phyloP scores from a whole-genome alignment of 1,140 invertebrate species.

The Aplysia californica region DNA sequence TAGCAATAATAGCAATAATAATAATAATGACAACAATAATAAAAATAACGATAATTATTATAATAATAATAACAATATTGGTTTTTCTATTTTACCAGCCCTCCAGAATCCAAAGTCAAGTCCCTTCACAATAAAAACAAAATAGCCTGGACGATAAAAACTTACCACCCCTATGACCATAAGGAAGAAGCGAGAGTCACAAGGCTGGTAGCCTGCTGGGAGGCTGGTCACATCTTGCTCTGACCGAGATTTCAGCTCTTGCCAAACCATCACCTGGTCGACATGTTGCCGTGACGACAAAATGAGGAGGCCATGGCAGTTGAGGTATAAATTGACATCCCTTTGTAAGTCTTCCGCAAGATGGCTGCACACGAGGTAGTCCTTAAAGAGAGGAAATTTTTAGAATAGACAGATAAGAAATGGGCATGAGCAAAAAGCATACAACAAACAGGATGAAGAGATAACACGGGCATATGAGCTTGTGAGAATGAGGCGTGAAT shows the following conservation, averaged over 20 bases:
- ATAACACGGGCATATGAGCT: background rate
- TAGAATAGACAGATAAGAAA: no score
- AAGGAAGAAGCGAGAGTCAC: constrained; percentile 60
- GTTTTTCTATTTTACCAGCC: no score
- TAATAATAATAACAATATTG: no score
- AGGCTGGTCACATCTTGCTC: constrained; percentile 23
- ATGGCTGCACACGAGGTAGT: constrained; percentile 65
- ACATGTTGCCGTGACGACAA: constrained; percentile 56
- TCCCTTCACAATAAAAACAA: no score
- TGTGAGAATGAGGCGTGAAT: no score
- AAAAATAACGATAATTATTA: no score
- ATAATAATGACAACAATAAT: no score
- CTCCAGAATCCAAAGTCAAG: no score
- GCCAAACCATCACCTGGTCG: constrained; percentile 66
- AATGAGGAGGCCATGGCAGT: constrained; percentile 60
- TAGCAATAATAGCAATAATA: no score
- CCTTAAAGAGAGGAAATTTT: constrained; percentile 50
- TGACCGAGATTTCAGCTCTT: constrained; percentile 61
- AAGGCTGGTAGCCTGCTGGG: constrained; percentile 33
- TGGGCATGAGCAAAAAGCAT: background rate
- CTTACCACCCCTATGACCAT: constrained; percentile 67
- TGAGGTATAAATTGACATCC: constrained; percentile 59
- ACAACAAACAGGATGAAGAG: background rate
- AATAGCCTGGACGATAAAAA: no score
- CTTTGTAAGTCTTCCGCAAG: constrained; percentile 53